These are phyloP conservation scores for Torymus auratus DNA, from an alignment of 2,888 invertebrate species.

Conservation along the genomic window DNA sequence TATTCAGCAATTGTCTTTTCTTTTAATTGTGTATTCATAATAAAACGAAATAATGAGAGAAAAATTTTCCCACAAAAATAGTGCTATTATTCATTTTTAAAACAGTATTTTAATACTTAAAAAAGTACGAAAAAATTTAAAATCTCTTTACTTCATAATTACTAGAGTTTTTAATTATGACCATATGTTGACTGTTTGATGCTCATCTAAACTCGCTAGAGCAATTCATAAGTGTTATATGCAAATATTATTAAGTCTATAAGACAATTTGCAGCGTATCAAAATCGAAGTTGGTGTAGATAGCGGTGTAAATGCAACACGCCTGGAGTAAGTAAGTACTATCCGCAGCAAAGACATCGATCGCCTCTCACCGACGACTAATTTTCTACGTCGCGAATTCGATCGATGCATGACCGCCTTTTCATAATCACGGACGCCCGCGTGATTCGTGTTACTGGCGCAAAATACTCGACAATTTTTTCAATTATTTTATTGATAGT, in stretches of 20 bases:
- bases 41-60: too few species aligned
- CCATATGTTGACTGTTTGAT: background rate
- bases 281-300: background rate
- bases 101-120: too few species aligned
- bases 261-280: conserved; percentile 7
- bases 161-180: background rate
- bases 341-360: conserved; percentile 44
- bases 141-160: background rate
- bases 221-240: too few species aligned
- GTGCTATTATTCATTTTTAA: too few species aligned
- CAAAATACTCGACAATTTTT: too few species aligned
- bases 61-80: too few species aligned
- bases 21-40: too few species aligned
- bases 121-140: background rate
- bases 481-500: too few species aligned
- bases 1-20: too few species aligned
- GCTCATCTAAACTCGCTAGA: too few species aligned
- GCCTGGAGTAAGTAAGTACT: conserved; percentile 15
- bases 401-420: conserved; percentile 31
- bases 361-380: conserved; percentile 15
- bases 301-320: conserved; percentile 21
- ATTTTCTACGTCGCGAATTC: conserved; percentile 20
- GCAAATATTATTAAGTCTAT: too few species aligned
- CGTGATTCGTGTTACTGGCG: too few species aligned
- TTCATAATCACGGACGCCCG: conserved; percentile 9